Conservation (phyloP, 2,113 vertebrate genomes). For the Xiphias gladius region DNA sequence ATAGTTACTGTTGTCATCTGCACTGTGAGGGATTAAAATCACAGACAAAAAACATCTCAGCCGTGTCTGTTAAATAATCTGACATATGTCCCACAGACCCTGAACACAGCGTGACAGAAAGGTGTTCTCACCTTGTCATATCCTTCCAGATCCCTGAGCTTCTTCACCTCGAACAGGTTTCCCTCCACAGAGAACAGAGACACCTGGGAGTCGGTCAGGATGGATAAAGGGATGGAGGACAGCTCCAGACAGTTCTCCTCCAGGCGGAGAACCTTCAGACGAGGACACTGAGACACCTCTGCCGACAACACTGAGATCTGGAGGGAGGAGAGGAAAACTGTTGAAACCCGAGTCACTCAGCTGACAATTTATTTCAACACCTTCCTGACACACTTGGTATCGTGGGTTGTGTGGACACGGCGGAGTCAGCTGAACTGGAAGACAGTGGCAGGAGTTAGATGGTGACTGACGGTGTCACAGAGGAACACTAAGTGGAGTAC, state of each 20-base stretch:
- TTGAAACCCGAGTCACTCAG: not conserved
- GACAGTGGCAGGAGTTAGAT: no score
- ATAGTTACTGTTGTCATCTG: no score
- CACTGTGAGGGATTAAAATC: no score
- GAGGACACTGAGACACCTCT: slow-evolving; percentile 90
- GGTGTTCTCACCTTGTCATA: slow-evolving; percentile 91
- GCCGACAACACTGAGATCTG: slow-evolving; percentile 93
- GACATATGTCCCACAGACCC: not conserved
- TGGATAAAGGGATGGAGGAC: slow-evolving; percentile 90
- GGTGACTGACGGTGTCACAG: no score
- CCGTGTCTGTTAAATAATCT: not conserved
- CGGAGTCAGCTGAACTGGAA: no score
- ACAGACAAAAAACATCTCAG: no score
- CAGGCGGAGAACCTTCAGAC: slow-evolving; percentile 95
- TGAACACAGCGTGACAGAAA: not conserved
- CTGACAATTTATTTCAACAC: not conserved
- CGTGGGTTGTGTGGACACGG: no score
- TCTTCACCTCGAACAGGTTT: slow-evolving; percentile 97
- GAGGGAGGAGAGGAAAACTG: not conserved
- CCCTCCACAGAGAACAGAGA: slow-evolving; percentile 97
- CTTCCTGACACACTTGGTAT: no score
- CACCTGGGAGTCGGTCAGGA: slow-evolving; percentile 93
- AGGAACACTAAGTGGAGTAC: no score
- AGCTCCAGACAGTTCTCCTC: slow-evolving; percentile 99
- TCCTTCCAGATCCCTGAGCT: slow-evolving; percentile 92